A percentile compares a stretch with the other conserved stretches of the same genome.
Evolutionary conservation across 2,888 invertebrate species (phyloP).

Genomic region (Copidosoma aretas): DNA sequence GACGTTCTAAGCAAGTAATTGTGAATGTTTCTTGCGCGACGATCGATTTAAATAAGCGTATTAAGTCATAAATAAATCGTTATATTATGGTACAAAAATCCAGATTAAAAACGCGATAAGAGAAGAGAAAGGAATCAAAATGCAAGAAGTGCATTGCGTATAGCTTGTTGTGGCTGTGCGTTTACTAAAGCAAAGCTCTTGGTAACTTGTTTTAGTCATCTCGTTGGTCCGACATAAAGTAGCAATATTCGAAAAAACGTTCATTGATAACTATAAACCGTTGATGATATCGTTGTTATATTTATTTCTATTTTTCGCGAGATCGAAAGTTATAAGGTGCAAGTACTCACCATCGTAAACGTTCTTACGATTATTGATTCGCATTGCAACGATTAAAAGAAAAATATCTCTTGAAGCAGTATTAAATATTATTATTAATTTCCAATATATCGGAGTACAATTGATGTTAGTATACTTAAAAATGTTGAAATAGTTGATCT

Average conservation of each 20-base stretch:
- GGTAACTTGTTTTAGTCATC: constrained; percentile 61
- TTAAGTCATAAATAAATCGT: constrained; percentile 23
- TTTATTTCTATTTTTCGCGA: neutral
- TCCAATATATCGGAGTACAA: too few relatives aligned
- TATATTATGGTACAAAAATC: neutral
- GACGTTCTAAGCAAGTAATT: constrained; percentile 23
- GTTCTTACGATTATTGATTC: constrained; percentile 25
- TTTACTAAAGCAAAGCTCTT: constrained; percentile 58
- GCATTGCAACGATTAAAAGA: constrained; percentile 28
- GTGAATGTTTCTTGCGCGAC: constrained; percentile 37
- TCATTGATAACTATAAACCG: neutral
- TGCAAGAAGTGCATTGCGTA: constrained; percentile 49
- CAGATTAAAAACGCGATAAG: neutral
- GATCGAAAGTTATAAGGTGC: neutral
- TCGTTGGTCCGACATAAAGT: constrained; percentile 56
- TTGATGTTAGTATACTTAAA: too few relatives aligned
- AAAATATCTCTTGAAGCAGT: neutral
- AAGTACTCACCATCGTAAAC: constrained; percentile 9
- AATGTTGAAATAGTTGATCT: too few relatives aligned
- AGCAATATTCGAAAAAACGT: constrained; percentile 43
- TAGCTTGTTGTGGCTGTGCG: constrained; percentile 62
- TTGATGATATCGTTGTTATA: too few relatives aligned
- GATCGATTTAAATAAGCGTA: constrained; percentile 31
- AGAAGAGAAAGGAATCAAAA: neutral
- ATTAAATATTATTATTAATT: neutral